Conservation (phyloP, 2,797 vertebrate species). For the Neomorphus geoffroyi region DNA sequence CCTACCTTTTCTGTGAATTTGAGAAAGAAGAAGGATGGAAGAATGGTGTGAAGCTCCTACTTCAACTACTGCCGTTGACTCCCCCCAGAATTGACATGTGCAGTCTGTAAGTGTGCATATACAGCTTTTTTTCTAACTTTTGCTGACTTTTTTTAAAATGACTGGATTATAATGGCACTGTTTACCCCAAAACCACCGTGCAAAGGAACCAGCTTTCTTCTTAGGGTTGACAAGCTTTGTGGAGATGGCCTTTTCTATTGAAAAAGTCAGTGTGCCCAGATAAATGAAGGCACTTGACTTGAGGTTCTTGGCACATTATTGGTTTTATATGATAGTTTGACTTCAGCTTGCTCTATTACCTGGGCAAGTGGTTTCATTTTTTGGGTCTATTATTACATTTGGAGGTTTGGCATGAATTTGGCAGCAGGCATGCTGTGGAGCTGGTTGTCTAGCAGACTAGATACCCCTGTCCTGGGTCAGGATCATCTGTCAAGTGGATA, state of each 20-base stretch:
- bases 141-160: neutral
- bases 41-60: slow-evolving; percentile 89
- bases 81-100: slow-evolving; percentile 84
- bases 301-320: neutral
- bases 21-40: slow-evolving; percentile 92
- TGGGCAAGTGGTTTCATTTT: neutral
- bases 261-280: neutral
- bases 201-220: neutral
- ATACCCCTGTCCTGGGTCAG: neutral
- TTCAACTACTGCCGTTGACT: slow-evolving; percentile 88
- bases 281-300: neutral
- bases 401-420: neutral
- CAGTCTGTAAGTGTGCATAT: slow-evolving; percentile 84
- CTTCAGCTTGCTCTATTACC: neutral
- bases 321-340: neutral
- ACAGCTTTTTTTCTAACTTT: neutral
- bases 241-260: neutral
- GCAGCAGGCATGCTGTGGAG: neutral
- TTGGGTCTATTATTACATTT: neutral
- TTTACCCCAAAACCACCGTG: neutral
- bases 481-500: neutral
- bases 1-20: slow-evolving; percentile 90
- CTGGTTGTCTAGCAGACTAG: neutral
- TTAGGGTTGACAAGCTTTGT: neutral
- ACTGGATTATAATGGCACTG: neutral